Conservation (phyloP, 2,797 vertebrate species). For the Orientallactaga sibirica region DNA sequence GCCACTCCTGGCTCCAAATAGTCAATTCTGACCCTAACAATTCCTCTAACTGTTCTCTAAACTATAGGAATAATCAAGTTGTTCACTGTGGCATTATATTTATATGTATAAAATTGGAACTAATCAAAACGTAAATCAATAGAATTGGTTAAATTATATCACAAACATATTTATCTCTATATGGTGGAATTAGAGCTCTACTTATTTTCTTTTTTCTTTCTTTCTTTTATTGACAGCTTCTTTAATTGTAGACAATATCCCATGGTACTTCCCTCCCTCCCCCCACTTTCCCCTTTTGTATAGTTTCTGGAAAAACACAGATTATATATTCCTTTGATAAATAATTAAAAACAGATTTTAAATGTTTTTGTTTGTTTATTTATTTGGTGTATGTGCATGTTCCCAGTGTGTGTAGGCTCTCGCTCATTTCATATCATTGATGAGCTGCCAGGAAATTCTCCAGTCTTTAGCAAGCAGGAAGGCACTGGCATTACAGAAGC, state of each 20-base stretch:
- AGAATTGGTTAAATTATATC: slow-evolving; percentile 28
- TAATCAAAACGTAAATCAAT: slow-evolving; percentile 4
- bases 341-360: neutral
- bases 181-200: neutral
- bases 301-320: slow-evolving; percentile 4
- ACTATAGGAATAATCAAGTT: neutral
- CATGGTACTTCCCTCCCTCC: no score
- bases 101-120: neutral
- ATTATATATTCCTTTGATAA: slow-evolving; percentile 26
- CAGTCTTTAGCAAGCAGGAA: neutral
- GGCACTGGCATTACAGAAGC: no score
- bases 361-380: no score
- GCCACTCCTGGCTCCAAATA: neutral
- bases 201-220: neutral
- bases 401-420: no score
- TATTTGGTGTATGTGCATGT: no score
- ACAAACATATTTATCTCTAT: neutral
- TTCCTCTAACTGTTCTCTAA: slow-evolving; percentile 32
- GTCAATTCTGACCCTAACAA: slow-evolving; percentile 1
- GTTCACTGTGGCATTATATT: neutral
- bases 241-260: no score
- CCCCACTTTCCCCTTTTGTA: neutral
- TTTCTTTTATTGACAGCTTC: no score
- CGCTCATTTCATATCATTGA: no score
- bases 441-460: no score